These are phyloP conservation scores for Sebastes itinus DNA, from an alignment of 2,797 vertebrate genomes.

Conservation along the genomic window DNA sequence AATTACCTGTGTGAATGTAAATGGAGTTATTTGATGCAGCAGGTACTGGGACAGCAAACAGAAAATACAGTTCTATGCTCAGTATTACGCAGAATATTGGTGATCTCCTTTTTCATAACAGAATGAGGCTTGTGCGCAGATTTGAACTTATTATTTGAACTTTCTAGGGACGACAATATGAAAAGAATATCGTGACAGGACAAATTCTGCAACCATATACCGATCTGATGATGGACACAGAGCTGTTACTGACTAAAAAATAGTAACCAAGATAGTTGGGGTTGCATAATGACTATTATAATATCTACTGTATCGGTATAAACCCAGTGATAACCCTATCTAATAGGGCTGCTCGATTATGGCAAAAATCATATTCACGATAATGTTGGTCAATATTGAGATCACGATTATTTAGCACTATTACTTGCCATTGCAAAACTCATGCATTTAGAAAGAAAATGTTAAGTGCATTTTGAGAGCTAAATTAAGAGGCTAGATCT, in stretches of 20 bases:
- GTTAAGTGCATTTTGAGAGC: too few relatives aligned
- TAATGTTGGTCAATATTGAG: too few relatives aligned
- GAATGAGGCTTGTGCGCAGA: neutral
- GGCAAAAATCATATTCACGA: too few relatives aligned
- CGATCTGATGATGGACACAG: neutral
- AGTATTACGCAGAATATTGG: neutral
- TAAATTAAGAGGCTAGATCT: too few relatives aligned
- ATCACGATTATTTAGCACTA: too few relatives aligned
- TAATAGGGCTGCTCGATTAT: too few relatives aligned
- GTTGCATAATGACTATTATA: neutral
- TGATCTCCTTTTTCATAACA: neutral
- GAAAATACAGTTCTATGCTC: neutral
- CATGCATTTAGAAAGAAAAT: too few relatives aligned
- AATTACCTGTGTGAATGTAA: constrained; percentile 11
- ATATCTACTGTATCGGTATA: too few relatives aligned
- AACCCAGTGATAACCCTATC: too few relatives aligned
- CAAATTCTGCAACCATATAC: neutral
- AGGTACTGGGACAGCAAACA: neutral
- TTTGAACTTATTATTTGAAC: too few relatives aligned
- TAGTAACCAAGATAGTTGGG: neutral
- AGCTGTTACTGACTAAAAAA: neutral
- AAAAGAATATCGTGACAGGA: neutral
- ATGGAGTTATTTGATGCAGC: constrained; percentile 3
- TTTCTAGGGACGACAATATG: neutral
- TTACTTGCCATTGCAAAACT: too few relatives aligned